Evolutionary conservation across 64 coral and sea anemone genomes (phyloP).

Genomic region (Acropora yongei): DNA sequence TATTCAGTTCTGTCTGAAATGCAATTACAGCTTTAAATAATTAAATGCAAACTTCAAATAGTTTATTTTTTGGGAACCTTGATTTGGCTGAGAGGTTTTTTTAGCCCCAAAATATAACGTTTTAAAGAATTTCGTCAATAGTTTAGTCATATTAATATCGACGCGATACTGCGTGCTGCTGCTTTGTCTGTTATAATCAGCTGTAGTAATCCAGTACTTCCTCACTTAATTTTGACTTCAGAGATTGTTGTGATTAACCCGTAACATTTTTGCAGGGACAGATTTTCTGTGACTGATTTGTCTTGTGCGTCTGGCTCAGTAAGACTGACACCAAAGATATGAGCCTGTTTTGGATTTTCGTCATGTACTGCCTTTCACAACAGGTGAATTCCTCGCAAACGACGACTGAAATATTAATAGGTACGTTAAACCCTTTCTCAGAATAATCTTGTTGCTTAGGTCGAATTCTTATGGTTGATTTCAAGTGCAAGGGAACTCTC

Average conservation of each 20-base stretch:
- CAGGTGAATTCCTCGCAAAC: background rate
- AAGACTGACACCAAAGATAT: background rate
- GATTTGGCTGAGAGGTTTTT: too few relatives aligned
- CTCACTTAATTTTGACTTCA: background rate
- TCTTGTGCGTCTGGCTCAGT: background rate
- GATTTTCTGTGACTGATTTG: background rate
- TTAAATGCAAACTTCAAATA: background rate
- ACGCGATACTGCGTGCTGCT: too few relatives aligned
- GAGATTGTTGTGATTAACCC: background rate
- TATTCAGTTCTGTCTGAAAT: background rate
- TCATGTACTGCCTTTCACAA: background rate
- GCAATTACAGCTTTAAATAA: background rate
- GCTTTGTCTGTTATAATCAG: too few relatives aligned
- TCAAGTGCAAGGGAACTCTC: background rate
- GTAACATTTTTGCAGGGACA: background rate
- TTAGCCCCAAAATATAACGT: too few relatives aligned
- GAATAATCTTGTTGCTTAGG: background rate
- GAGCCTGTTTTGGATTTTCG: background rate
- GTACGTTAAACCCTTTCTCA: background rate
- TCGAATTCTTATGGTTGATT: too few relatives aligned
- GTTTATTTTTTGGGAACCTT: background rate
- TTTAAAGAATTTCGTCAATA: too few relatives aligned
- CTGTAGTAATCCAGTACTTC: background rate
- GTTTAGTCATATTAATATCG: too few relatives aligned
- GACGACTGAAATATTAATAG: constrained; percentile 22